Evolutionary conservation across 2,888 invertebrate genomes (phyloP), one percentile per base, ranked within the genome.

Genomic region (Agrochola litura): DNA sequence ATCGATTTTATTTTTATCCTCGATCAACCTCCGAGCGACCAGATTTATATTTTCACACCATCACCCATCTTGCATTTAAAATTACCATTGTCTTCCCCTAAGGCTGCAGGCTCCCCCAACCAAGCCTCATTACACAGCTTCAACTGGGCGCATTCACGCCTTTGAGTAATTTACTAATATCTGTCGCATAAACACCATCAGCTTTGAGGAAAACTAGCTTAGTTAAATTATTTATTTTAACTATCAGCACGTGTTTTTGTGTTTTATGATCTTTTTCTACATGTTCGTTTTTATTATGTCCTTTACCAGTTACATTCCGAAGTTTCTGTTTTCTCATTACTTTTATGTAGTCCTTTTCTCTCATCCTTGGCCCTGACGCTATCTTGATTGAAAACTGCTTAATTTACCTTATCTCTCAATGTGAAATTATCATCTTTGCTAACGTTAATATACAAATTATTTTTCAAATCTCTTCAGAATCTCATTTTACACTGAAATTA

Each of bases 111-210:
- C 83, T 86, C 76, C 81, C 84, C 73, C 63, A 77, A 69, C 64
- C 30, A 76, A 79, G 83, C 83, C 76, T 88, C 85, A 87, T 86
- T 88, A 86, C 74, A 68, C 81, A 65, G 41, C 79, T 76, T 70
- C 76, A 77, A 81, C 84, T 73, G 86, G 76, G 77, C 67, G 76
- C 68, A 79, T 87, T 80, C 70, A 77, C 81, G 83, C 81, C 82
- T 82, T 83, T 83, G 79, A 81, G 79, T 83, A 82, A 75, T 85
- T 75, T 85, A 85, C 82, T 67, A 82, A 84, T 85, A 75, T 76
- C 66, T 86, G 70, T 72, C 75, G 46, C 73, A 65, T 43, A 78
- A 75, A 78, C 83, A 84, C 75, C 60, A 61, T 52, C 58, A 46
- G 56, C 71, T 73, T 77, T 82, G 46, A 64, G 14, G 54, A 37